Percentiles rank a stretch among this genome's conserved stretches.
Evolutionary conservation across 1,140 invertebrate species (phyloP).

Genomic region (Drosophila hydei): DNA sequence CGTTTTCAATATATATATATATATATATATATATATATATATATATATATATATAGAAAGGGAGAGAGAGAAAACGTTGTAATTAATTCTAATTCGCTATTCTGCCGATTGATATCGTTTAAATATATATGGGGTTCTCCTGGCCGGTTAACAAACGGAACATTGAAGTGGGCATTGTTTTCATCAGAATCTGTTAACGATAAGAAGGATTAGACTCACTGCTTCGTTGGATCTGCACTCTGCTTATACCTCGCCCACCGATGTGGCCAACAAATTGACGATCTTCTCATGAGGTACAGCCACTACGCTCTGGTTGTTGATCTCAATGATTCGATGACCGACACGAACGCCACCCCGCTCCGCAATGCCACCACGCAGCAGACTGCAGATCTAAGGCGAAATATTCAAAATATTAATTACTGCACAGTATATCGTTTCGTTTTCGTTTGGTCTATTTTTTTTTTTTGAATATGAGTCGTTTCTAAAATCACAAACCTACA

Average conservation of each 20-base stretch:
- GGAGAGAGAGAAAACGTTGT: no score
- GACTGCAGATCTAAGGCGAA: conserved; percentile 94
- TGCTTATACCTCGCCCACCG: conserved; percentile 95
- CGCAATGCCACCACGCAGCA: conserved; percentile 98
- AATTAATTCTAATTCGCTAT: no score
- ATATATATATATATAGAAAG: conserved; percentile 44
- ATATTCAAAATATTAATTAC: background rate
- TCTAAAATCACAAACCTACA: no score
- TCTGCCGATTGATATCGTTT: conserved; percentile 80
- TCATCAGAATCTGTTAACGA: conserved; percentile 97
- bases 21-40: conserved; percentile 31
- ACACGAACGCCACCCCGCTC: conserved; percentile 99
- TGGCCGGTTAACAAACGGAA: conserved; percentile 99
- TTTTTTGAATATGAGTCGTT: no score
- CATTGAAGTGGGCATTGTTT: conserved; percentile 99
- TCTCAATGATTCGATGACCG: conserved; percentile 99
- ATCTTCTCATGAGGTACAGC: conserved; percentile 99
- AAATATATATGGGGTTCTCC: conserved; percentile 99
- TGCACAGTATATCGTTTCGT: no score
- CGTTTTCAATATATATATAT: no score
- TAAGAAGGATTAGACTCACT: background rate
- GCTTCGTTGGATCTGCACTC: no score
- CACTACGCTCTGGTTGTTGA: conserved; percentile 99
- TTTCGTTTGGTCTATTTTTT: no score
- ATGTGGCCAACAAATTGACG: conserved; percentile 98